phyloP scores from a whole-genome alignment of 2,113 vertebrate species.

The Panurus biarmicus region DNA sequence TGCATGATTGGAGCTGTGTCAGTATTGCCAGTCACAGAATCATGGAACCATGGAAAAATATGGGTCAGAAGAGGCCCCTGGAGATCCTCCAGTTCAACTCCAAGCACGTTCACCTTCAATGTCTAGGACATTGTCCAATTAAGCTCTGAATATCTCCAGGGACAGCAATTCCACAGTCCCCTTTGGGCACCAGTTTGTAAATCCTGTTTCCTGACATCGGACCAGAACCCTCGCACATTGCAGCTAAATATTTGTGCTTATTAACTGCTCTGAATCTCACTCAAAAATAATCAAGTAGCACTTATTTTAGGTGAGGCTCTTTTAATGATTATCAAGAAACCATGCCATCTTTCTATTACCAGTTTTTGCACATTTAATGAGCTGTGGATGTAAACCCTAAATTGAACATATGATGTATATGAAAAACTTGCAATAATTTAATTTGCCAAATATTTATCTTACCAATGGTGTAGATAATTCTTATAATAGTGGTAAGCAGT shows the following conservation, averaged over 20 bases:
- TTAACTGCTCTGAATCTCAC: background rate
- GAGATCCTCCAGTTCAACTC: background rate
- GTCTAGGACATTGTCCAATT: background rate
- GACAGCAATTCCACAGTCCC: accelerated
- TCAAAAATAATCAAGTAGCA: background rate
- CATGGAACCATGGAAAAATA: background rate
- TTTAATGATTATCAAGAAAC: background rate
- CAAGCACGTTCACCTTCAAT: background rate
- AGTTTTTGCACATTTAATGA: slow-evolving; percentile 20
- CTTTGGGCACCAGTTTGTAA: background rate
- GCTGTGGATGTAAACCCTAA: background rate
- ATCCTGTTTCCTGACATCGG: background rate
- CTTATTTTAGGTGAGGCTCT: background rate
- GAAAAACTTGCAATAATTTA: background rate
- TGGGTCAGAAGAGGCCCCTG: background rate
- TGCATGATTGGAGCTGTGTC: background rate
- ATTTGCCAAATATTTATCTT: slow-evolving; percentile 35
- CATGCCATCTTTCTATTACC: background rate
- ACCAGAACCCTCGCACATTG: background rate
- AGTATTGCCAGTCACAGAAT: background rate
- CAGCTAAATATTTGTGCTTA: background rate
- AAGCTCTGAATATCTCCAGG: background rate
- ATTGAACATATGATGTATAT: background rate
- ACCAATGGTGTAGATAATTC: background rate
- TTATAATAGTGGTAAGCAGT: background rate